Evolutionary conservation across 2,888 invertebrate genomes (phyloP).

Genomic region (Dryococelus australis): DNA sequence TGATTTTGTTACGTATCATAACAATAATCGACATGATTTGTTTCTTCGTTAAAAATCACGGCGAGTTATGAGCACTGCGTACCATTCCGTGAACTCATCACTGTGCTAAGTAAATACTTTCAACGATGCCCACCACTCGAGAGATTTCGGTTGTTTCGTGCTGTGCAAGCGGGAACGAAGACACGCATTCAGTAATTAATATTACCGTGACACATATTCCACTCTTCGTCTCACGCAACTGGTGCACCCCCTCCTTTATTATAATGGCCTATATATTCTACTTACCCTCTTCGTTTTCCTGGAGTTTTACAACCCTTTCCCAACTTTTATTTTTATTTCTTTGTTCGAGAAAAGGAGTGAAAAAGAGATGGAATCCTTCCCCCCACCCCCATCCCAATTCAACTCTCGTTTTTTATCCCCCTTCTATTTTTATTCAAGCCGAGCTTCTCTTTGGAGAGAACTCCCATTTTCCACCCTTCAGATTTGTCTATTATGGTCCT

Average conservation of each 20-base stretch:
- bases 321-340: slow-evolving; percentile 31
- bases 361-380: neutral
- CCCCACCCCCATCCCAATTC: neutral
- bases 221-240: neutral
- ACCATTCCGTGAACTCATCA: too few species aligned
- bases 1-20: too few species aligned
- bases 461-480: slow-evolving; percentile 8
- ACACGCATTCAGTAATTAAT: neutral
- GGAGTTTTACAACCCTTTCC: slow-evolving; percentile 38
- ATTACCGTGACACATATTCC: neutral
- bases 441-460: neutral
- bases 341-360: slow-evolving; percentile 16
- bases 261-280: slow-evolving; percentile 26
- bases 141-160: too few species aligned
- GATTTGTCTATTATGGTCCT: slow-evolving; percentile 4
- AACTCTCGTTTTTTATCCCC: neutral
- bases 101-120: too few species aligned
- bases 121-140: too few species aligned
- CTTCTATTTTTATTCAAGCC: slow-evolving; percentile 1
- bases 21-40: too few species aligned
- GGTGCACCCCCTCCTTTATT: neutral
- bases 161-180: neutral
- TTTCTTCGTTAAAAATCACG: too few species aligned
- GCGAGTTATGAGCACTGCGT: too few species aligned
- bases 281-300: slow-evolving; percentile 35